Evolutionary conservation across 2,113 vertebrate genomes (phyloP).

Genomic region (Ariopsis seemanni): DNA sequence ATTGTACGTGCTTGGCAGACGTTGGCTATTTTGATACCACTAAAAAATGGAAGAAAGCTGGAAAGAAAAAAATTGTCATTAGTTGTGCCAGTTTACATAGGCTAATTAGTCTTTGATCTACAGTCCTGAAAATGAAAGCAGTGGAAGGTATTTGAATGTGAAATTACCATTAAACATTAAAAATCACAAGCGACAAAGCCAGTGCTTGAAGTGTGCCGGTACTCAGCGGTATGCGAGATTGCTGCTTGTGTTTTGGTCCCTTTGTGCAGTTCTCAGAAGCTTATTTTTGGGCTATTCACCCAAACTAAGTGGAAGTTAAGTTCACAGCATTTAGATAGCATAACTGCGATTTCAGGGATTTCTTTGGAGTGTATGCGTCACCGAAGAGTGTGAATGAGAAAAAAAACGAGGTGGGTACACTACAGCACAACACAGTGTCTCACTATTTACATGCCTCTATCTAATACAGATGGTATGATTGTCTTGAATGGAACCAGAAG

Average conservation of each 20-base stretch:
- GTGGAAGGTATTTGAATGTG: background rate
- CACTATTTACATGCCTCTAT: background rate
- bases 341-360: background rate
- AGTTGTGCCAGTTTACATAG: background rate
- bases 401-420: background rate
- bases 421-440: background rate
- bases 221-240: background rate
- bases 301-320: background rate
- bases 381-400: background rate
- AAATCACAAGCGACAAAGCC: background rate
- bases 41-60: slow-evolving; percentile 1
- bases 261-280: background rate
- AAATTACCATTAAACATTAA: slow-evolving; percentile 4
- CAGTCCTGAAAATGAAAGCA: background rate
- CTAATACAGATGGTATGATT: background rate
- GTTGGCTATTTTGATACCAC: slow-evolving; percentile 33
- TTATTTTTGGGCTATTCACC: background rate
- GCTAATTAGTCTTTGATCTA: slow-evolving; percentile 26
- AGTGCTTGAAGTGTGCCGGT: background rate
- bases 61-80: slow-evolving; percentile 12
- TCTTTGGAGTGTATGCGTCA: background rate
- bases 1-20: slow-evolving; percentile 26
- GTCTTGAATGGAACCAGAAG: background rate
- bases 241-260: background rate
- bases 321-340: background rate